Evolutionary conservation across 2,113 vertebrate genomes (phyloP).

Genomic region (Brachirus orientalis): DNA sequence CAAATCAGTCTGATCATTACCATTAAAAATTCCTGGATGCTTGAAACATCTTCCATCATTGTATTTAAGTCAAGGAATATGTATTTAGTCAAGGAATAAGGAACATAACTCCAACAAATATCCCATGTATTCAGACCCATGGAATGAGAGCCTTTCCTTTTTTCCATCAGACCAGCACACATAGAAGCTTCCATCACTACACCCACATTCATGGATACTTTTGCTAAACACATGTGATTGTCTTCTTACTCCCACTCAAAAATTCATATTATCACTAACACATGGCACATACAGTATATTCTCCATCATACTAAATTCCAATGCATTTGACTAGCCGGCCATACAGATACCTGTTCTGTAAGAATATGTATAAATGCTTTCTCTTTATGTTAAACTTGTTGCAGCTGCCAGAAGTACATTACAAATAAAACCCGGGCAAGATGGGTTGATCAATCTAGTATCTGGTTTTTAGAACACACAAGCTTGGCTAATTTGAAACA

Average conservation of each 20-base stretch:
- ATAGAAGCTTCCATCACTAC: slow-evolving; percentile 38
- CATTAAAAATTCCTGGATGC: not conserved
- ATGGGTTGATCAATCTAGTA: slow-evolving; percentile 36
- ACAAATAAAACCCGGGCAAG: slow-evolving; percentile 33
- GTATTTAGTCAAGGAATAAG: not conserved
- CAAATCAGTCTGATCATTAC: not conserved
- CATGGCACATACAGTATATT: slow-evolving; percentile 15
- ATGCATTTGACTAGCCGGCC: slow-evolving; percentile 23
- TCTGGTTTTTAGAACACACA: slow-evolving; percentile 17
- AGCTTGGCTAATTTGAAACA: not conserved
- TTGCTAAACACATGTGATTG: slow-evolving; percentile 41
- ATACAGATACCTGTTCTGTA: slow-evolving; percentile 31
- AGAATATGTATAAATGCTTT: not conserved
- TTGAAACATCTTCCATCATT: not conserved
- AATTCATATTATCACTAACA: slow-evolving; percentile 16
- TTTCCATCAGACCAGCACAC: slow-evolving; percentile 42
- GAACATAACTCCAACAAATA: not conserved
- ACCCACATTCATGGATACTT: slow-evolving; percentile 35
- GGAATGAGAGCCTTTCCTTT: slow-evolving; percentile 6
- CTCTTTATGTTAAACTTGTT: slow-evolving; percentile 24
- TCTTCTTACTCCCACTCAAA: slow-evolving; percentile 12
- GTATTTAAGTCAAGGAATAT: not conserved
- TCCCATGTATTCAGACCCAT: slow-evolving; percentile 18
- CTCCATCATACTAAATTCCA: not conserved
- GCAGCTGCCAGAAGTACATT: slow-evolving; percentile 35